Percentiles rank a stretch among this genome's conserved stretches.
Conservation (phyloP, 2,797 vertebrate genomes). For the Acanthornis magna region DNA sequence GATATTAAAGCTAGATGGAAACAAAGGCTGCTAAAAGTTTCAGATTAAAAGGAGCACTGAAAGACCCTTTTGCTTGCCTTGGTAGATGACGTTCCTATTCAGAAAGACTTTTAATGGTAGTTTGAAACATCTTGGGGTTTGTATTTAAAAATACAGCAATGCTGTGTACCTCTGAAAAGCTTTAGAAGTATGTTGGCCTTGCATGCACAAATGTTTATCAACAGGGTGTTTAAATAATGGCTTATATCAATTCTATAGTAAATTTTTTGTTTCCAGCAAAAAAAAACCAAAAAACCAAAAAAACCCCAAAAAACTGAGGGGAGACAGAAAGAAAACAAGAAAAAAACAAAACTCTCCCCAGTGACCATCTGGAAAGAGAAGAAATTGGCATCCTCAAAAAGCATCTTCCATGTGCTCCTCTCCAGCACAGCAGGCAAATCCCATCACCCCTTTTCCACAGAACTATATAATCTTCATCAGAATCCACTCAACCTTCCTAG, state of each 20-base stretch:
- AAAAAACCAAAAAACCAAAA: too few relatives aligned
- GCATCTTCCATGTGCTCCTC: neutral
- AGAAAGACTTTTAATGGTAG: neutral
- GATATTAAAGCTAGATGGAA: neutral
- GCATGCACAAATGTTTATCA: neutral
- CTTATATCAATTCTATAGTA: neutral
- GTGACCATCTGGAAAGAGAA: neutral
- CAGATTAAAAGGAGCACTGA: neutral
- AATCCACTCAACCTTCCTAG: rapidly evolving
- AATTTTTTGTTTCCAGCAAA: neutral
- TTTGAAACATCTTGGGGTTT: neutral
- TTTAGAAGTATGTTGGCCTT: neutral
- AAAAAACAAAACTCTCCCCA: neutral
- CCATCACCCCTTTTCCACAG: neutral
- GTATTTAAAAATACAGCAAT: neutral
- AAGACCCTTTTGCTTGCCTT: neutral
- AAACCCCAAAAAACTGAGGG: neutral
- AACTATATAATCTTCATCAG: neutral
- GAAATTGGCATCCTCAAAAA: neutral
- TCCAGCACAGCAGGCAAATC: neutral
- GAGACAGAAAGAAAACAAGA: neutral
- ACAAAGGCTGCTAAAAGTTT: neutral
- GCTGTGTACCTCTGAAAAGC: neutral
- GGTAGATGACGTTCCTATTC: neutral
- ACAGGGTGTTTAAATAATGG: neutral